These are phyloP conservation scores for Pseudorasbora parva DNA, from an alignment of 2,113 vertebrate genomes.

Conservation along the genomic window DNA sequence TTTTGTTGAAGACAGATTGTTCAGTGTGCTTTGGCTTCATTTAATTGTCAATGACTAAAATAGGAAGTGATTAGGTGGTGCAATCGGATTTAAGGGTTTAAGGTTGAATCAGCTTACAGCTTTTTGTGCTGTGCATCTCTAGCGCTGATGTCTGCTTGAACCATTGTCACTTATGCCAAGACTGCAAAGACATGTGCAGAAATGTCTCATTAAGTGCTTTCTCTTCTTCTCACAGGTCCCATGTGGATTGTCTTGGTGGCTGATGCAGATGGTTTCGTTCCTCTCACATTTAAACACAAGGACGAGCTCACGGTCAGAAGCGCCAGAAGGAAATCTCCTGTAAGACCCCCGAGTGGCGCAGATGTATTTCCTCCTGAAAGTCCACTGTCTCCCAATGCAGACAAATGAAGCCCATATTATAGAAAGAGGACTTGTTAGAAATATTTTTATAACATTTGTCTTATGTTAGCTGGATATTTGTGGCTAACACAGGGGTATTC, in stretches of 20 bases:
- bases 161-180: background rate
- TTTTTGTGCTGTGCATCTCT: conserved; percentile 49
- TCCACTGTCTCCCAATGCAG: conserved; percentile 49
- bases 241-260: conserved; percentile 89
- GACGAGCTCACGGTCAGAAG: conserved; percentile 86
- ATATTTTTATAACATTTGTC: background rate
- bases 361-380: conserved; percentile 64
- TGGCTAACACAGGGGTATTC: background rate
- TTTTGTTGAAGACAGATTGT: conserved; percentile 22
- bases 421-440: background rate
- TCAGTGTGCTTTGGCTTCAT: conserved; percentile 24
- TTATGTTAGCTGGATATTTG: background rate
- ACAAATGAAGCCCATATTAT: conserved; percentile 28
- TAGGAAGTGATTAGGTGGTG: conserved; percentile 70
- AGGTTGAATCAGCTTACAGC: conserved; percentile 72
- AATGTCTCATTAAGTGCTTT: background rate
- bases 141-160: conserved; percentile 17
- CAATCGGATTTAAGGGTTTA: conserved; percentile 68
- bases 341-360: conserved; percentile 57
- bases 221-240: conserved; percentile 75
- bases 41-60: conserved; percentile 62
- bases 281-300: conserved; percentile 80
- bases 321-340: conserved; percentile 69
- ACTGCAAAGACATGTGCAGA: background rate
- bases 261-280: conserved; percentile 89